Conservation (phyloP, 2,113 vertebrate species). For the Trichomycterus rosablanca region DNA sequence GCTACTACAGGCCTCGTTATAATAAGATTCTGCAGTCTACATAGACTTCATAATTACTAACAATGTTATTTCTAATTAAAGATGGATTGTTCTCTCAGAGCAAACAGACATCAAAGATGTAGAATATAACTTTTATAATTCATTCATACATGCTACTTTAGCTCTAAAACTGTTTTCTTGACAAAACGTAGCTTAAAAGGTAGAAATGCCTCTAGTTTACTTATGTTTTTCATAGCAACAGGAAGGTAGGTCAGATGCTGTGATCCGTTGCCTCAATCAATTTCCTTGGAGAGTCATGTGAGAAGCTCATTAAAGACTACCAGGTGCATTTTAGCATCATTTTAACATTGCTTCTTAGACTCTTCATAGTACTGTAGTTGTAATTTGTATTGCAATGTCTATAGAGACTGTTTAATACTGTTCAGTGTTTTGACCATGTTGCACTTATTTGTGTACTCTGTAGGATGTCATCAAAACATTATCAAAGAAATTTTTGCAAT, state of each 20-base stretch:
- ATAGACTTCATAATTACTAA: too few species aligned
- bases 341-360: neutral
- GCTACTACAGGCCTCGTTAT: too few species aligned
- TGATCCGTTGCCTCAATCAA: constrained; percentile 13
- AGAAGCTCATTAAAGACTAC: constrained; percentile 28
- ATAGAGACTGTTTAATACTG: constrained; percentile 1
- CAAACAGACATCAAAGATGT: too few species aligned
- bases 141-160: too few species aligned
- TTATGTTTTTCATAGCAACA: constrained; percentile 21
- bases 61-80: too few species aligned
- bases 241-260: constrained; percentile 22
- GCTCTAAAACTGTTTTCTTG: too few species aligned
- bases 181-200: too few species aligned
- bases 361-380: neutral
- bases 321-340: constrained; percentile 17
- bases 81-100: too few species aligned
- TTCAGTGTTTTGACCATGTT: constrained; percentile 15
- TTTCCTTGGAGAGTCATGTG: constrained; percentile 20
- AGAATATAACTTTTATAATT: too few species aligned
- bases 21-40: too few species aligned
- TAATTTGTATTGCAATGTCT: neutral
- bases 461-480: constrained; percentile 25
- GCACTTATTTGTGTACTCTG: constrained; percentile 21
- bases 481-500: constrained; percentile 20
- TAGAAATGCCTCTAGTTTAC: too few species aligned